Conservation (phyloP, 2,888 invertebrate species). For the Esperia sulphurella region DNA sequence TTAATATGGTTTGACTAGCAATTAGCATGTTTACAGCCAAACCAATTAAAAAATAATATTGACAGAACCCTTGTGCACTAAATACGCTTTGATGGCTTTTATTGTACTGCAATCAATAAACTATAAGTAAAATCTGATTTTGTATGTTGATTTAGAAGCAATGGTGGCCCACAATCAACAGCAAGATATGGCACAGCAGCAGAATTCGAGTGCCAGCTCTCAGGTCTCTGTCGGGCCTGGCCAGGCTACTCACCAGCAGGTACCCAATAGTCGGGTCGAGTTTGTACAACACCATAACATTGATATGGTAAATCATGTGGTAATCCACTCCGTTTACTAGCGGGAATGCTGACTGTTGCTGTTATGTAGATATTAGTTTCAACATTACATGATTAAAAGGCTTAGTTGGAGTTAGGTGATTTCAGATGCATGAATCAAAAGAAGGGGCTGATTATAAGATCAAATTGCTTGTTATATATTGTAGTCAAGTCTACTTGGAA, state of each 20-base stretch:
- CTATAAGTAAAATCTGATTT: background rate
- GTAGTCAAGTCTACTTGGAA: background rate
- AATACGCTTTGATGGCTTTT: too few species aligned
- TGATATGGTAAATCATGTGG: conserved; percentile 76
- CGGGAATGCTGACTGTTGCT: conserved; percentile 60
- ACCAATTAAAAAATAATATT: too few species aligned
- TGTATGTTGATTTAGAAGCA: conserved; percentile 43
- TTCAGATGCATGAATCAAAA: background rate
- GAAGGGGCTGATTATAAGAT: background rate
- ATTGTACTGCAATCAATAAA: too few species aligned
- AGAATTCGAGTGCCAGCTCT: conserved; percentile 32
- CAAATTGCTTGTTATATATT: background rate
- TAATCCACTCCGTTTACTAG: conserved; percentile 59
- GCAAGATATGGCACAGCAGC: conserved; percentile 60
- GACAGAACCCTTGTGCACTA: too few species aligned
- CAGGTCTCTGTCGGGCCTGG: conserved; percentile 60
- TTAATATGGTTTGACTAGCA: too few species aligned
- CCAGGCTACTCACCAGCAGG: conserved; percentile 69
- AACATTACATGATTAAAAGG: too few species aligned
- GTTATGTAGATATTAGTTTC: conserved; percentile 37
- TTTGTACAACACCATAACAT: conserved; percentile 78
- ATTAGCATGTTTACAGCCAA: too few species aligned
- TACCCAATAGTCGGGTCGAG: conserved; percentile 77
- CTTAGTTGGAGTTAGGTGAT: background rate
- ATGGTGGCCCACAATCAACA: conserved; percentile 73